Conservation (phyloP, 1,140 invertebrate genomes). For the Onthophagus taurus region DNA sequence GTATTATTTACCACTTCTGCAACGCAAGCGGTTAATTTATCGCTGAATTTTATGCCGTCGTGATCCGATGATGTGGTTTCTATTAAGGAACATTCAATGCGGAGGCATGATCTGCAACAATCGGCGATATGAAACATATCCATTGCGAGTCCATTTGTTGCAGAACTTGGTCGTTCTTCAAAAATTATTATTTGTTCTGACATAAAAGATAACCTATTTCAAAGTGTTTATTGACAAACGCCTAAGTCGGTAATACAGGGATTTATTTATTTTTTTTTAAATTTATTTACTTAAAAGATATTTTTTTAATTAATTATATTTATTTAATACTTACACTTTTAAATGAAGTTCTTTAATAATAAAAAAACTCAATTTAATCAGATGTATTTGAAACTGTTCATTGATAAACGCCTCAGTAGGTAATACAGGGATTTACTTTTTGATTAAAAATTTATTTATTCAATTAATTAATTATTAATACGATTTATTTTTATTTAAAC, state of each 20-base stretch:
- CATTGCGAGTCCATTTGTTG: constrained; percentile 17
- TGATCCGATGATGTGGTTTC: constrained; percentile 26
- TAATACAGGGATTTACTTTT: too few species aligned
- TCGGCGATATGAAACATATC: constrained; percentile 24
- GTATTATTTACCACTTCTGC: constrained; percentile 29
- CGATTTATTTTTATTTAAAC: not conserved
- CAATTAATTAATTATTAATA: not conserved
- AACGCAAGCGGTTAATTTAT: constrained; percentile 30
- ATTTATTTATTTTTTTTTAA: not conserved
- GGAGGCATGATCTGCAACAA: constrained; percentile 31
- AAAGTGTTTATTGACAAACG: constrained; percentile 14
- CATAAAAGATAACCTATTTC: constrained; percentile 17
- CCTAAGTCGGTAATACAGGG: too few species aligned
- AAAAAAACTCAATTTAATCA: not conserved
- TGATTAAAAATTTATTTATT: too few species aligned
- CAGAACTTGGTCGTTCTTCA: constrained; percentile 5
- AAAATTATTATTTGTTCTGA: constrained; percentile 15
- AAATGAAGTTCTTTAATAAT: not conserved
- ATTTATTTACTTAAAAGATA: not conserved
- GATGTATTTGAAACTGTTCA: too few species aligned
- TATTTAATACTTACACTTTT: not conserved
- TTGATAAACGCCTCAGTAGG: too few species aligned
- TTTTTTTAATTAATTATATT: not conserved
- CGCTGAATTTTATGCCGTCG: constrained; percentile 30
- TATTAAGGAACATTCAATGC: constrained; percentile 29